These are phyloP conservation scores for Furcifer pardalis DNA, from an alignment of 2,797 vertebrate genomes.

Conservation along the genomic window DNA sequence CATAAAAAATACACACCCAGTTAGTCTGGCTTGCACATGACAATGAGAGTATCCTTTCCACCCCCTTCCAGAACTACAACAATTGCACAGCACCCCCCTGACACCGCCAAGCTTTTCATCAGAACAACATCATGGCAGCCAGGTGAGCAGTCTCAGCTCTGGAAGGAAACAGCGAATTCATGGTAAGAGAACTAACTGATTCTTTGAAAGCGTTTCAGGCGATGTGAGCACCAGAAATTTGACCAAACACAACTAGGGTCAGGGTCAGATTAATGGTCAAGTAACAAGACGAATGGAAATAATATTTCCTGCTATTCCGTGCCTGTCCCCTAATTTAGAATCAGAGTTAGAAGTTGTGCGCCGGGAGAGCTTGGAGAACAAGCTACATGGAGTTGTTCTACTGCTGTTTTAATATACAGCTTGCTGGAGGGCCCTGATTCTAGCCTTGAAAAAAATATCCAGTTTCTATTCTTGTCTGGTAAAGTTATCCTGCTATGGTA, in stretches of 20 bases:
- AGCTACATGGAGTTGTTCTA: neutral
- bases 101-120: slow-evolving; percentile 51
- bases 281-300: too few relatives aligned
- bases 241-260: neutral
- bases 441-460: neutral
- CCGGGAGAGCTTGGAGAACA: too few relatives aligned
- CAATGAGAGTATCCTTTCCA: neutral
- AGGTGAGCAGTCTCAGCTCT: slow-evolving; percentile 63
- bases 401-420: neutral
- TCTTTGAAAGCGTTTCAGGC: neutral
- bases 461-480: too few relatives aligned
- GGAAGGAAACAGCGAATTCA: slow-evolving; percentile 72
- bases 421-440: neutral
- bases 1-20: neutral
- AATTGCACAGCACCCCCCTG: slow-evolving; percentile 87
- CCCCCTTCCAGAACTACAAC: slow-evolving; percentile 82
- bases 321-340: too few relatives aligned
- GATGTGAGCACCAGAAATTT: neutral
- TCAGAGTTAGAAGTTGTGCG: too few relatives aligned
- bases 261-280: neutral
- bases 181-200: slow-evolving; percentile 42
- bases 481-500: too few relatives aligned
- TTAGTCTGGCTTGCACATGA: neutral
- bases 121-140: slow-evolving; percentile 54
- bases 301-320: too few relatives aligned